These are phyloP conservation scores for Enteromius anoplus DNA, from an alignment of 2,797 vertebrate species.

Conservation along the genomic window DNA sequence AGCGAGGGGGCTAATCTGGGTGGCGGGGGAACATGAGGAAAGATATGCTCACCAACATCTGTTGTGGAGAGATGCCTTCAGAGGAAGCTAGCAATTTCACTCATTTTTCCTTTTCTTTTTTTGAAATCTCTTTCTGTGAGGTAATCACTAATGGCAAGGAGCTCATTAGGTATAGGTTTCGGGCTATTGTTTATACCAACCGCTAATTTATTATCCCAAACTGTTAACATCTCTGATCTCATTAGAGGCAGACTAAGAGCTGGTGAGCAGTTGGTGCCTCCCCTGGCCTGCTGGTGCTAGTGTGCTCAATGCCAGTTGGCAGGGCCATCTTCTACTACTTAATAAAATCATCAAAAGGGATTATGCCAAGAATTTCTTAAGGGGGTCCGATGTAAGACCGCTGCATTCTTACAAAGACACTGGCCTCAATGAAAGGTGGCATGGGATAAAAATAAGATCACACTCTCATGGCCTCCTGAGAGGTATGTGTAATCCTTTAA, in stretches of 20 bases:
- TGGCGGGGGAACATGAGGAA: constrained; percentile 17
- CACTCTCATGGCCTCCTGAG: background rate
- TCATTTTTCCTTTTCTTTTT: background rate
- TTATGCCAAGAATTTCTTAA: constrained; percentile 84
- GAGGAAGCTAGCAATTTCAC: background rate
- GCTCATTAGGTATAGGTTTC: constrained; percentile 78
- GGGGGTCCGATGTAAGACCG: constrained; percentile 72
- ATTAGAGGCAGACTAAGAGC: constrained; percentile 67
- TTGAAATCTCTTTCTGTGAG: constrained; percentile 68
- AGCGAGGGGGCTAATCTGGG: constrained; percentile 34
- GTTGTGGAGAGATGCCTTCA: constrained; percentile 31
- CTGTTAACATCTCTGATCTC: constrained; percentile 74
- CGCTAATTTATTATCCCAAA: constrained; percentile 79
- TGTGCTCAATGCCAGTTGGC: constrained; percentile 81
- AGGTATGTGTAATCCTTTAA: constrained; percentile 26
- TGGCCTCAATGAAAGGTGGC: constrained; percentile 46
- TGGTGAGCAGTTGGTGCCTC: constrained; percentile 69
- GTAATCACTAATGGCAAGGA: constrained; percentile 76
- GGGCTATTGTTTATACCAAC: constrained; percentile 76
- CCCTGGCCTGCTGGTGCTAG: constrained; percentile 72
- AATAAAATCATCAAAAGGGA: constrained; percentile 94
- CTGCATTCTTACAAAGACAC: constrained; percentile 51
- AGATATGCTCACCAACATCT: constrained; percentile 40
- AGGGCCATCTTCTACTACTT: constrained; percentile 79
- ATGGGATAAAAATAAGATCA: constrained; percentile 40